These are phyloP conservation scores for Sialis fuliginosa DNA, from an alignment of 2,888 invertebrate species.

Conservation along the genomic window DNA sequence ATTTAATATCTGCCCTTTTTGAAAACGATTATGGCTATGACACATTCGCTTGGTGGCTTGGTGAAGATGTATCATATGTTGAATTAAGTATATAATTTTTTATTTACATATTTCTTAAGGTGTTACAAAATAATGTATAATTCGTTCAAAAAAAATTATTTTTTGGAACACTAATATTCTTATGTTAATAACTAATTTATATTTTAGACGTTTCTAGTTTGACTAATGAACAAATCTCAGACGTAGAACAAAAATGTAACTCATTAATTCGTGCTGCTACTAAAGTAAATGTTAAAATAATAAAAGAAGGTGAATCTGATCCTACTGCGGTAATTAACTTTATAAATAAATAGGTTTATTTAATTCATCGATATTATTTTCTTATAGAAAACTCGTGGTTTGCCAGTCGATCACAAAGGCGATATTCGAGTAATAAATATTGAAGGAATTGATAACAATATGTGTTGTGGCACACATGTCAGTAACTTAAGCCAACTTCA, in stretches of 20 bases:
- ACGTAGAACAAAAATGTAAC: conserved; percentile 46
- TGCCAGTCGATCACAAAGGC: conserved; percentile 65
- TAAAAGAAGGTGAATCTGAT: conserved; percentile 38
- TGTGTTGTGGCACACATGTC: conserved; percentile 84
- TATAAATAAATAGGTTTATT: conserved; percentile 12
- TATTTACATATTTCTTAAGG: too few relatives aligned
- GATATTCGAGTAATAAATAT: conserved; percentile 62
- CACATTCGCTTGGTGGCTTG: conserved; percentile 74
- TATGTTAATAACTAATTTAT: too few relatives aligned
- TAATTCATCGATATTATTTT: too few relatives aligned
- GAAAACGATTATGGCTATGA: conserved; percentile 45
- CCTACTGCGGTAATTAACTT: too few relatives aligned
- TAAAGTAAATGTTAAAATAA: conserved; percentile 44
- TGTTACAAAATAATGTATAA: not conserved
- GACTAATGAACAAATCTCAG: conserved; percentile 28
- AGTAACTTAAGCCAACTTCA: conserved; percentile 52
- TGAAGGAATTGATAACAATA: conserved; percentile 55
- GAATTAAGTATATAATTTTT: conserved; percentile 33
- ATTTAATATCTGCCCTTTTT: conserved; percentile 62
- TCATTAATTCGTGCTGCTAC: conserved; percentile 43
- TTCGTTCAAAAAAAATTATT: too few relatives aligned
- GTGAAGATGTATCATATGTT: conserved; percentile 52
- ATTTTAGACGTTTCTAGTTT: conserved; percentile 31
- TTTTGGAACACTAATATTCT: too few relatives aligned
- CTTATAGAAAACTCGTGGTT: conserved; percentile 41